Conservation (phyloP, 2,888 invertebrate genomes). For the Leptinotarsa tumamoca region DNA sequence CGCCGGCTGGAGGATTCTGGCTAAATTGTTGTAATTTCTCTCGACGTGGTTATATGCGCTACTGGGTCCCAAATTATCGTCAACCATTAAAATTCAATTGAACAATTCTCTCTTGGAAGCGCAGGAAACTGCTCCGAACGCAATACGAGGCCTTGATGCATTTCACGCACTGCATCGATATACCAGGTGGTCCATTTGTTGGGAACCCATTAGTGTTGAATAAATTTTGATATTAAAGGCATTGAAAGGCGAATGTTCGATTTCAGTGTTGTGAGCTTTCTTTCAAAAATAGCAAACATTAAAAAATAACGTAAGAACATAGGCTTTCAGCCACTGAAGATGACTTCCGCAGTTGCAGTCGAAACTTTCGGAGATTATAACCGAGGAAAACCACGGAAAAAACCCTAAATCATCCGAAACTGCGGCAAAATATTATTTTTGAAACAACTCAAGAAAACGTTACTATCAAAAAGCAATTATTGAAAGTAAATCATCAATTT, state of each 20-base stretch:
- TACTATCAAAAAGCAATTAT: no score
- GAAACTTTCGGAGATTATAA: no score
- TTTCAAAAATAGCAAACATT: no score
- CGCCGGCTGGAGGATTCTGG: slow-evolving; percentile 26
- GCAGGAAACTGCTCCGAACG: background rate
- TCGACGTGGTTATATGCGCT: slow-evolving; percentile 52
- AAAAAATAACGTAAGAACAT: no score
- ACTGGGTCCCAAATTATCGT: slow-evolving; percentile 51
- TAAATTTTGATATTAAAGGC: background rate
- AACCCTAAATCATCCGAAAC: no score
- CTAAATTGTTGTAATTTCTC: slow-evolving; percentile 48
- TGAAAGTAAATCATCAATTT: no score
- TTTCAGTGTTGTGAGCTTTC: background rate
- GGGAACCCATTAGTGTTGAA: background rate
- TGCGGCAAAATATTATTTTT: no score
- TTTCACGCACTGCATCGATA: slow-evolving; percentile 8
- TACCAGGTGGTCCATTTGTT: background rate
- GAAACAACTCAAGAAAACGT: no score
- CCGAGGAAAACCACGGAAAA: no score
- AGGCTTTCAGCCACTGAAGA: no score
- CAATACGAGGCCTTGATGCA: background rate
- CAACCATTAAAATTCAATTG: slow-evolving; percentile 56
- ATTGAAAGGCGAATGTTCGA: background rate
- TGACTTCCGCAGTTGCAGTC: no score
- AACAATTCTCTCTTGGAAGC: slow-evolving; percentile 52